These are phyloP conservation scores for Pseudococcus viburni DNA, from an alignment of 2,888 invertebrate species.

Conservation along the genomic window DNA sequence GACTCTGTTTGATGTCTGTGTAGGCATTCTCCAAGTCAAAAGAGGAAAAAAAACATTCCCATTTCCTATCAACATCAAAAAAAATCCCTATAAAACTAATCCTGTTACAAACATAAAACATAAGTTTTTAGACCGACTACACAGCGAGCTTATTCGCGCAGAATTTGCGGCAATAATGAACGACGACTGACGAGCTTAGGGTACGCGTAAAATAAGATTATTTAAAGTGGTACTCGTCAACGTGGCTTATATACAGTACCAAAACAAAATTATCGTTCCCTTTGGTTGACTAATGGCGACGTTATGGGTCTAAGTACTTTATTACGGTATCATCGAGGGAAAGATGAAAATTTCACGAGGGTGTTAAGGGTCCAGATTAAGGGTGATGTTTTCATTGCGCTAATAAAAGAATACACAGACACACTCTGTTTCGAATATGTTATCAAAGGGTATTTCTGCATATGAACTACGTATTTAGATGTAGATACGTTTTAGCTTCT, in stretches of 20 bases:
- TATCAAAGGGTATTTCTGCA: conserved; percentile 42
- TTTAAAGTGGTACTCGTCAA: conserved; percentile 65
- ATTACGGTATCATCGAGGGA: conserved; percentile 65
- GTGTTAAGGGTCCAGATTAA: conserved; percentile 62
- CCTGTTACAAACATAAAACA: not conserved
- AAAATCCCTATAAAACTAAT: not conserved
- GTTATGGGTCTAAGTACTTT: conserved; percentile 66
- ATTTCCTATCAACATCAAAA: not conserved
- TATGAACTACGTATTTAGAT: not conserved
- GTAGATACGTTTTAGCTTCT: not conserved
- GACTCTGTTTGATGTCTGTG: too few relatives aligned
- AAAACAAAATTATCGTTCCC: conserved; percentile 65
- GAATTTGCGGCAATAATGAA: not conserved
- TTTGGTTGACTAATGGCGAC: conserved; percentile 66
- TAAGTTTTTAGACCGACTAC: conserved; percentile 16
- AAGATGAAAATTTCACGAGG: conserved; percentile 64
- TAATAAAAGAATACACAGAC: conserved; percentile 61
- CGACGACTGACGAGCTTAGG: conserved; percentile 25
- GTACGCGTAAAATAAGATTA: conserved; percentile 64
- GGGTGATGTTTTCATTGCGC: conserved; percentile 64
- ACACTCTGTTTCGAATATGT: conserved; percentile 43
- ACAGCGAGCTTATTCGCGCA: not conserved
- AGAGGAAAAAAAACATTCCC: not conserved
- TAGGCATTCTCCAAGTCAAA: too few relatives aligned
- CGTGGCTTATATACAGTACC: conserved; percentile 32